phyloP scores from a whole-genome alignment of 2,888 invertebrate species.

The Rhaphigaster nebulosa region DNA sequence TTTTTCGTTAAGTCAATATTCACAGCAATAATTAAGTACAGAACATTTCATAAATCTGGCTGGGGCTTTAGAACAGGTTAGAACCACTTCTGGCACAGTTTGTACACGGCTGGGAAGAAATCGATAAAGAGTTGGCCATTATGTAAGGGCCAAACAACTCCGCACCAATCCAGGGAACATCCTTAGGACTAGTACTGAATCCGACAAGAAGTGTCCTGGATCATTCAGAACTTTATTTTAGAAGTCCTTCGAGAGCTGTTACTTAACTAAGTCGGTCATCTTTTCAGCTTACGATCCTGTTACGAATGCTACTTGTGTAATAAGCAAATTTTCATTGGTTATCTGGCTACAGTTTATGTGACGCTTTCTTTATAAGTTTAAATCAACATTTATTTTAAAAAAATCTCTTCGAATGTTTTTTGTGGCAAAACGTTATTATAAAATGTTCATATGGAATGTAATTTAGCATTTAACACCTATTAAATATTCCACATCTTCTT shows the following conservation, averaged over 20 bases:
- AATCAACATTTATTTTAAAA: too few relatives aligned
- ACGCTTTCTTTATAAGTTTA: neutral
- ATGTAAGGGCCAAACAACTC: neutral
- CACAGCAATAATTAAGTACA: too few relatives aligned
- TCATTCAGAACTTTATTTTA: neutral
- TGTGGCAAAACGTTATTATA: too few relatives aligned
- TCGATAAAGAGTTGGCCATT: neutral
- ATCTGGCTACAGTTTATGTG: neutral
- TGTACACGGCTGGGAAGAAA: neutral
- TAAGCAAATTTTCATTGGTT: slow-evolving; percentile 3
- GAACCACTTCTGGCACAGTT: slow-evolving; percentile 10
- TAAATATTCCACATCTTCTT: too few relatives aligned
- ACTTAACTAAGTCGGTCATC: neutral
- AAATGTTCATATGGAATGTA: too few relatives aligned
- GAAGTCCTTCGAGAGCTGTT: neutral
- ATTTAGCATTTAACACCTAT: too few relatives aligned
- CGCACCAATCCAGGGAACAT: neutral
- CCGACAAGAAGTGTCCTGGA: neutral
- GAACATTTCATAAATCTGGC: neutral
- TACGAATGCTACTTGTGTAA: neutral
- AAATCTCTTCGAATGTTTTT: neutral
- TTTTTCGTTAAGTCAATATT: too few relatives aligned
- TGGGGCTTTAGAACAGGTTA: neutral
- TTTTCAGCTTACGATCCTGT: neutral
- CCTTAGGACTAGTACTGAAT: neutral